Evolutionary conservation across 1,140 invertebrate species (phyloP).

Genomic region (Helicoverpa armigera): DNA sequence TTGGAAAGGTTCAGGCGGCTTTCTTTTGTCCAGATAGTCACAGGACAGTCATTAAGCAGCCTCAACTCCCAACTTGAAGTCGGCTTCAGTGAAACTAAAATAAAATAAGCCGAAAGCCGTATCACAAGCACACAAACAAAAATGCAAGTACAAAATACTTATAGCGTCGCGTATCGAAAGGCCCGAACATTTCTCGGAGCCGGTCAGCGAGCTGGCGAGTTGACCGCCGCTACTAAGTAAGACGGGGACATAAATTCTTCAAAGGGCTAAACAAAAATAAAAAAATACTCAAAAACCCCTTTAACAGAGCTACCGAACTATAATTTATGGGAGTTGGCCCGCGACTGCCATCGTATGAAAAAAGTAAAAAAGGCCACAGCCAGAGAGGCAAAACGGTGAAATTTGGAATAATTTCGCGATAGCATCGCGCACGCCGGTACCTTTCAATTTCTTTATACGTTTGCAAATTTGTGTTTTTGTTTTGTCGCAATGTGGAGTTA

Average conservation of each 20-base stretch:
- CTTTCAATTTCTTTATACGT: conserved; percentile 77
- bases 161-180: conserved; percentile 43
- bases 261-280: conserved; percentile 82
- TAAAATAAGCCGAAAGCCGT: conserved; percentile 34
- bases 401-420: conserved; percentile 86
- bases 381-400: conserved; percentile 80
- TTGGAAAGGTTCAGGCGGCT: not conserved
- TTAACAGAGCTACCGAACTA: conserved; percentile 86
- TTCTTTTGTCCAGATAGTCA: not conserved
- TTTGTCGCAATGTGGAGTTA: conserved; percentile 65
- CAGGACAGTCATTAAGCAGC: not conserved
- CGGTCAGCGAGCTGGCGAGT: conserved; percentile 65
- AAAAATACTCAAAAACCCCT: conserved; percentile 78
- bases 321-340: conserved; percentile 83
- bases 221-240: conserved; percentile 83
- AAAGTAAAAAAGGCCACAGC: conserved; percentile 67
- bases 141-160: conserved; percentile 48
- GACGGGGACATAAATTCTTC: conserved; percentile 85
- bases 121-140: conserved; percentile 42
- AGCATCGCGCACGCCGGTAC: conserved; percentile 79
- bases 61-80: conserved; percentile 12
- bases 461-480: conserved; percentile 61
- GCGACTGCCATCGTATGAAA: conserved; percentile 76
- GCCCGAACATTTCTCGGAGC: conserved; percentile 56
- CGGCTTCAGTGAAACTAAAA: conserved; percentile 9